These are phyloP conservation scores for Drosophila saltans DNA, from an alignment of 1,140 invertebrate species.

Conservation along the genomic window DNA sequence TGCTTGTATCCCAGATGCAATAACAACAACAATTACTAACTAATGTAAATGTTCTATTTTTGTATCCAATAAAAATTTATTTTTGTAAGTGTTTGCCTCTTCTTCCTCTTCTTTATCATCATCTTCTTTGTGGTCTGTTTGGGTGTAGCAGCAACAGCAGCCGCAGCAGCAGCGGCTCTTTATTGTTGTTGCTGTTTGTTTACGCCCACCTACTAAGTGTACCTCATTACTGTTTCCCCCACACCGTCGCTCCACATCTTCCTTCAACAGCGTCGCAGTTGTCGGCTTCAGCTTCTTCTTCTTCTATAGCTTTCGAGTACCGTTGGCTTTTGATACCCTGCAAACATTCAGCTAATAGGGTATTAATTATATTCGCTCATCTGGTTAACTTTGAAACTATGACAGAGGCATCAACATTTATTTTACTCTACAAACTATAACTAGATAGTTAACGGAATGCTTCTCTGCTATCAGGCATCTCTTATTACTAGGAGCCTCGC, in stretches of 20 bases:
- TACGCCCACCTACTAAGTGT: conserved; percentile 63
- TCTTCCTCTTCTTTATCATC: not conserved
- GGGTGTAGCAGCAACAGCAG: conserved; percentile 58
- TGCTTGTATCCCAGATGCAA: not conserved
- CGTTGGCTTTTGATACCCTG: conserved; percentile 56
- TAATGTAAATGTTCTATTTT: conserved; percentile 40
- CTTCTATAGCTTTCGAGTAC: conserved; percentile 71
- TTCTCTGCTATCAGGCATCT: no score
- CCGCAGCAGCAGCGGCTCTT: conserved; percentile 32
- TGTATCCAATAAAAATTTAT: conserved; percentile 48
- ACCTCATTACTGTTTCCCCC: conserved; percentile 9
- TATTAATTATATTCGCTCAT: no score
- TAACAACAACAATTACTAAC: conserved; percentile 3
- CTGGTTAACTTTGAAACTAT: no score
- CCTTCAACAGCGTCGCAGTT: conserved; percentile 36
- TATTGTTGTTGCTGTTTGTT: conserved; percentile 59
- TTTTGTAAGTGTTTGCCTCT: conserved; percentile 28
- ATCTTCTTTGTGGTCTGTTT: conserved; percentile 37
- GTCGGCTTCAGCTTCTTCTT: conserved; percentile 63
- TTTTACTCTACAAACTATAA: no score
- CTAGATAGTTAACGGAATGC: no score
- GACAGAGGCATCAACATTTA: no score
- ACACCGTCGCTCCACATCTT: not conserved
- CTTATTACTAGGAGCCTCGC: no score
- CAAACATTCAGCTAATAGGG: not conserved